Evolutionary conservation across 2,113 vertebrate genomes (phyloP).

Genomic region (Mugil cephalus): DNA sequence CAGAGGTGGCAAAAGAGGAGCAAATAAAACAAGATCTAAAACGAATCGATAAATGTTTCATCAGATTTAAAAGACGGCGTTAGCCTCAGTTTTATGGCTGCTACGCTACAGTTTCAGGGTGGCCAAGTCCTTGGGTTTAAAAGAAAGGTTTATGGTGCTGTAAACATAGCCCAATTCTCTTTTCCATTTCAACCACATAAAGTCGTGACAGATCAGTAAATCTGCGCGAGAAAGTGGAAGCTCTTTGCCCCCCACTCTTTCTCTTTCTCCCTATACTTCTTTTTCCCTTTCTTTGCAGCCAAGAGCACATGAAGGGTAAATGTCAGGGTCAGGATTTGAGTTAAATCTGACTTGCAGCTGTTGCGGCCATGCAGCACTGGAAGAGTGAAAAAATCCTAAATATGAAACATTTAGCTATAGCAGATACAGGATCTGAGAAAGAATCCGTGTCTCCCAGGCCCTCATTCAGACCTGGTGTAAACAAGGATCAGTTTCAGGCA

Average conservation of each 20-base stretch:
- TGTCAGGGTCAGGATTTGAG: neutral
- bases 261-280: conserved; percentile 34
- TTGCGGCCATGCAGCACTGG: too few species aligned
- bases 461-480: too few species aligned
- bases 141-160: conserved; percentile 85
- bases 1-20: conserved; percentile 59
- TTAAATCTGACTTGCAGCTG: neutral
- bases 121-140: conserved; percentile 85
- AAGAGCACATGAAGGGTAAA: conserved; percentile 54
- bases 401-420: too few species aligned
- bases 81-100: conserved; percentile 75
- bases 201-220: conserved; percentile 83
- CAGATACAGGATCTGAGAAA: too few species aligned
- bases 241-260: conserved; percentile 50
- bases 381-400: too few species aligned
- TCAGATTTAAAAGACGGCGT: conserved; percentile 81
- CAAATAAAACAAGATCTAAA: conserved; percentile 81
- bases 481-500: too few species aligned
- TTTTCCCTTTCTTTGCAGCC: conserved; percentile 22
- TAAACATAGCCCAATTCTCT: conserved; percentile 85
- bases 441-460: too few species aligned
- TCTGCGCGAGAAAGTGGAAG: conserved; percentile 69
- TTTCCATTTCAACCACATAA: conserved; percentile 86
- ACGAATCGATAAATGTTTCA: conserved; percentile 83
- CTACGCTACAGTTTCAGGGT: conserved; percentile 76